Percentiles rank a stretch among this genome's conserved stretches.
Conservation (phyloP, 2,797 vertebrate species). For the Enteromius argenteus region DNA sequence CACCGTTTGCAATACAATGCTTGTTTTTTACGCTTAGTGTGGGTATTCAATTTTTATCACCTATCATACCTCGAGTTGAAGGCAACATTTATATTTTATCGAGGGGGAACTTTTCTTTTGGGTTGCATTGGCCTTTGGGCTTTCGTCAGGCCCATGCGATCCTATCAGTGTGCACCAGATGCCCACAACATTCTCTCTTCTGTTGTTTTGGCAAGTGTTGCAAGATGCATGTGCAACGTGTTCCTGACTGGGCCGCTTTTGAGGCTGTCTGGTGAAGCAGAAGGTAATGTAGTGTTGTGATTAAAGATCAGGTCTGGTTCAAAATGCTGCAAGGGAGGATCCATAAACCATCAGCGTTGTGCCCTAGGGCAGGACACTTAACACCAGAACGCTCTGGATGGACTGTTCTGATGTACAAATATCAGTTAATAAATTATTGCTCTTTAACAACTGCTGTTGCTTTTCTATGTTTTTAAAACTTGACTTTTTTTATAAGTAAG, state of each 20-base stretch:
- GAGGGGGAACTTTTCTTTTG: conserved; percentile 26
- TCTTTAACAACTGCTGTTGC: conserved; percentile 76
- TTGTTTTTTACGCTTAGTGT: conserved; percentile 51
- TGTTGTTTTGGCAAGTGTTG: conserved; percentile 70
- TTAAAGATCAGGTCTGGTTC: conserved; percentile 32
- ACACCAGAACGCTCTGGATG: not conserved
- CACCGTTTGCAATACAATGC: conserved; percentile 63
- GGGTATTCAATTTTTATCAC: conserved; percentile 64
- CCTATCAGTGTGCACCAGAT: conserved; percentile 20
- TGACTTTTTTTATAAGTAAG: conserved; percentile 68
- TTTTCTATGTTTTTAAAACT: conserved; percentile 71
- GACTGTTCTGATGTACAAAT: conserved; percentile 28
- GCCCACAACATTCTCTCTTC: not conserved
- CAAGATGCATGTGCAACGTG: conserved; percentile 55
- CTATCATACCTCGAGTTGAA: conserved; percentile 55
- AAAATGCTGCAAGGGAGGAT: not conserved
- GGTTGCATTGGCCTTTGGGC: conserved; percentile 5
- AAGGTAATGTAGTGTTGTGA: conserved; percentile 49
- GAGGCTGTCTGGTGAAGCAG: conserved; percentile 53
- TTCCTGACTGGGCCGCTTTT: conserved; percentile 54
- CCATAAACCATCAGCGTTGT: not conserved
- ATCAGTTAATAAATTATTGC: conserved; percentile 64
- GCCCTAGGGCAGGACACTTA: not conserved
- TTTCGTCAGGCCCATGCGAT: not conserved
- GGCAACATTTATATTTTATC: conserved; percentile 63